Base-by-base conservation (phyloP, 2,113 vertebrate species). In the Theristicus caerulescens region DNA sequence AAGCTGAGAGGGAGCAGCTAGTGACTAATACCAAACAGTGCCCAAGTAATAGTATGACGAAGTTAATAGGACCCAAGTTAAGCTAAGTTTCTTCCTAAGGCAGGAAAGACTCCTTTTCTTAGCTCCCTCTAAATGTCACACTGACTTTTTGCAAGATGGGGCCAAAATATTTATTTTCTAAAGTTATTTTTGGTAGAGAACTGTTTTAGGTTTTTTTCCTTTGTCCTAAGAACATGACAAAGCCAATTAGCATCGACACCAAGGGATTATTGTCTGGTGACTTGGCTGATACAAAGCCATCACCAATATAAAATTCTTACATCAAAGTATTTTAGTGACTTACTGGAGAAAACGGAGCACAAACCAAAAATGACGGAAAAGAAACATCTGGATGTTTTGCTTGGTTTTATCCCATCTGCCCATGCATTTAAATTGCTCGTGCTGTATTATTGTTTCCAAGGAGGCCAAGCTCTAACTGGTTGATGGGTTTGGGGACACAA, bases 51-150 rank as follows among this genome's bases (percentile, higher is more conserved):
- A 94, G 83, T 93, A 93, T 97, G 94, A 97, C 93, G 83, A 97
- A 95, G 89, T 96, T 95, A 96, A 96, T 90, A 72, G 91, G 85
- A 83, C 95, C 76, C 93, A 90, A 94, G 94, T 90, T 93, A 96
- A 94, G 93, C 59, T 76, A 20, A 95, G 90, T 95, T 95, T 96
- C 97, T 96, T 97, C 92, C 90, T 94, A 96, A 91, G 94, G 89
- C 96, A 96, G 93, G 96, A 95, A 95, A 95, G 82, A 58, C 64
- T 96, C 93, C 94, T 95, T 97, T 97, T 97, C 95, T 97, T 96
- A 97, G 97, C 94, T 96, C 82, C 52, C 19, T 96, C 72, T 97
- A 97, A 97, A 97, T 97, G 96, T 97, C 96, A 97, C 97, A 95
- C 88, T 93, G 94, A 95, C 95, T 97, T 96, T 80, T 94, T 88